Base-by-base conservation (phyloP, 1,140 invertebrate species). In the Macrobrachium nipponense region DNA sequence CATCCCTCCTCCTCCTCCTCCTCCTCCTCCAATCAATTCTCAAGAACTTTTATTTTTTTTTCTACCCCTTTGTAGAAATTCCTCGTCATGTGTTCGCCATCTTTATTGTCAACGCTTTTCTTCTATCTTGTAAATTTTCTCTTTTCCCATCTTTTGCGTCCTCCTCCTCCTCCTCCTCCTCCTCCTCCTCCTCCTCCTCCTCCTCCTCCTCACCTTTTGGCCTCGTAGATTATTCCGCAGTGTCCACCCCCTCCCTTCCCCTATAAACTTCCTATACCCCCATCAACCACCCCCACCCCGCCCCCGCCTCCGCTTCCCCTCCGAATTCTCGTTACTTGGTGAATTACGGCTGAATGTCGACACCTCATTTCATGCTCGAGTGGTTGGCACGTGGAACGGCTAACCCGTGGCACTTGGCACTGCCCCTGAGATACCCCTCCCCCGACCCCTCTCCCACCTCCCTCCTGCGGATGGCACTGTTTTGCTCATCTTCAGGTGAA, bases 281-380 rank as follows among this genome's bases (percentile, higher is more conserved):
- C 17, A 5, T 60, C 23, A 51, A 27, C 23, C 43, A 20, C 61
- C 15, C 20, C 36, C 61, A 44, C 20, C 62, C 23, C 75, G 3
- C 64, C 64, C 64, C 15, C 17, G 11, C 64, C 64, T 18, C 10
- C 64, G 14, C 10, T 17, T 66, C 18, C 64, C 64, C 64, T 66
- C 64, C 12, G 51, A 51, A 51, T 62, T 17, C 59, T 62, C 70
- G 73, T 78, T 85, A 76, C 27, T 43, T 85, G 27, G 75, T 85
- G 82, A 85, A 76, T 85, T 85, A 85, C 61, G 61, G 51, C 18
- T 17, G 20, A 5, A 73, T 60, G 82, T 85, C 82, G 82, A 85
- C 82, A 85, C 82, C 82, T 85, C 82, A 85, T 85, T 85, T 85
- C 82, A 85, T 76, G 82, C 82, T 59, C 43, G 23, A 70, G 73